These are phyloP conservation scores for Drosophila monieri DNA, from an alignment of 2,888 invertebrate genomes.

Conservation along the genomic window DNA sequence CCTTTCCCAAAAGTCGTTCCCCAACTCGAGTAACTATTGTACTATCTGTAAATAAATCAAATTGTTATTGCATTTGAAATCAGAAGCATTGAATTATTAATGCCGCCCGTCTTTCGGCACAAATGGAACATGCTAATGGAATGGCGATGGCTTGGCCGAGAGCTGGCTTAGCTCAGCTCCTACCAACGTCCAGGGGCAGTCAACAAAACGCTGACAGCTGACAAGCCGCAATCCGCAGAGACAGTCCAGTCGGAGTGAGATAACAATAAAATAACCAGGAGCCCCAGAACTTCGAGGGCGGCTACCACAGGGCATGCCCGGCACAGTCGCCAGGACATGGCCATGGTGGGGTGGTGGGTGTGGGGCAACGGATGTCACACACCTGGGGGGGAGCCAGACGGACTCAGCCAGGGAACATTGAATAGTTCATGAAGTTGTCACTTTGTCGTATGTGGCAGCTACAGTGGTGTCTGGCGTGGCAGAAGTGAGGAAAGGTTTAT, in stretches of 20 bases:
- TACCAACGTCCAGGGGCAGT: slow-evolving; percentile 52
- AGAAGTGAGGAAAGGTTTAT: neutral
- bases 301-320: slow-evolving; percentile 52
- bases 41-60: slow-evolving; percentile 61
- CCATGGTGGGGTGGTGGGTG: neutral
- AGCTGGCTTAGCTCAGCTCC: slow-evolving; percentile 44
- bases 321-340: slow-evolving; percentile 10
- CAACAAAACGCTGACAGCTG: slow-evolving; percentile 72
- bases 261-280: slow-evolving; percentile 15
- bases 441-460: slow-evolving; percentile 47
- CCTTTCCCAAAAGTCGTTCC: neutral
- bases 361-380: slow-evolving; percentile 4
- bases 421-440: slow-evolving; percentile 78
- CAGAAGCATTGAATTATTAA: slow-evolving; percentile 62
- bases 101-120: slow-evolving; percentile 38
- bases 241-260: slow-evolving; percentile 6
- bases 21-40: slow-evolving; percentile 2
- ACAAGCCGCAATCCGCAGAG: slow-evolving; percentile 64
- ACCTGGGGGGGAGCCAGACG: slow-evolving; percentile 21
- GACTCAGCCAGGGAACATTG: slow-evolving; percentile 49
- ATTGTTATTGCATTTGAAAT: slow-evolving; percentile 62
- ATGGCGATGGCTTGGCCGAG: slow-evolving; percentile 22
- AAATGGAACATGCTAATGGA: slow-evolving; percentile 43
- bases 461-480: slow-evolving; percentile 15
- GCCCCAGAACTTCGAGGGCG: slow-evolving; percentile 57